Evolutionary conservation across 2,888 invertebrate genomes (phyloP).

Genomic region (Sisyra terminalis): DNA sequence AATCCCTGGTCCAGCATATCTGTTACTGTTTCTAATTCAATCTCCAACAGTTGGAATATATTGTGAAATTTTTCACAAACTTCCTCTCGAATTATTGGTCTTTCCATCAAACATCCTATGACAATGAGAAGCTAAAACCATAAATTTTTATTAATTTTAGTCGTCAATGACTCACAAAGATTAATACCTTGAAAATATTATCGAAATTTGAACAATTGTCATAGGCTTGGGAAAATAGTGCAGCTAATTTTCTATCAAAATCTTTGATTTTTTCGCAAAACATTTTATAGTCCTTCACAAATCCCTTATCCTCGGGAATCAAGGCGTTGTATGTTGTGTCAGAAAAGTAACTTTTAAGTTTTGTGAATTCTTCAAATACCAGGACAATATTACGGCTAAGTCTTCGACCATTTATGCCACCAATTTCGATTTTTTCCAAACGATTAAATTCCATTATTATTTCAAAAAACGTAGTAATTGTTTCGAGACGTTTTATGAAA

Average conservation of each 20-base stretch:
- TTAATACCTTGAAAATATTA: slow-evolving; percentile 42
- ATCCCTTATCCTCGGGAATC: slow-evolving; percentile 47
- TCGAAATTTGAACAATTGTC: slow-evolving; percentile 60
- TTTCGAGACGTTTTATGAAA: slow-evolving; percentile 43
- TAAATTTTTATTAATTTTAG: too few species aligned
- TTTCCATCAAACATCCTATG: slow-evolving; percentile 53
- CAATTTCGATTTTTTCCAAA: slow-evolving; percentile 52
- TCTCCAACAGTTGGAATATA: slow-evolving; percentile 46
- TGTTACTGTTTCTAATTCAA: slow-evolving; percentile 48
- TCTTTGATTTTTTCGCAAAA: slow-evolving; percentile 48
- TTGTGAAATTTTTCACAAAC: slow-evolving; percentile 47
- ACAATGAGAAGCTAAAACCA: slow-evolving; percentile 48
- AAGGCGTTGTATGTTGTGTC: slow-evolving; percentile 59
- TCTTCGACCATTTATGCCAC: slow-evolving; percentile 23
- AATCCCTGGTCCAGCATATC: slow-evolving; percentile 40
- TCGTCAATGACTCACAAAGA: too few species aligned
- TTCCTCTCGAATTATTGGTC: slow-evolving; percentile 56
- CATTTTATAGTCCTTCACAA: slow-evolving; percentile 42
- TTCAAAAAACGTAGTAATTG: slow-evolving; percentile 53
- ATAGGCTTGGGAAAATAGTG: slow-evolving; percentile 64
- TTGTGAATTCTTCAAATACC: slow-evolving; percentile 22
- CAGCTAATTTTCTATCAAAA: slow-evolving; percentile 61
- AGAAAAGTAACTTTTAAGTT: slow-evolving; percentile 25
- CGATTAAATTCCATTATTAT: slow-evolving; percentile 69
- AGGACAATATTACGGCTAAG: neutral